phyloP scores from a whole-genome alignment of 2,113 vertebrate genomes.

The Petaurus breviceps region DNA sequence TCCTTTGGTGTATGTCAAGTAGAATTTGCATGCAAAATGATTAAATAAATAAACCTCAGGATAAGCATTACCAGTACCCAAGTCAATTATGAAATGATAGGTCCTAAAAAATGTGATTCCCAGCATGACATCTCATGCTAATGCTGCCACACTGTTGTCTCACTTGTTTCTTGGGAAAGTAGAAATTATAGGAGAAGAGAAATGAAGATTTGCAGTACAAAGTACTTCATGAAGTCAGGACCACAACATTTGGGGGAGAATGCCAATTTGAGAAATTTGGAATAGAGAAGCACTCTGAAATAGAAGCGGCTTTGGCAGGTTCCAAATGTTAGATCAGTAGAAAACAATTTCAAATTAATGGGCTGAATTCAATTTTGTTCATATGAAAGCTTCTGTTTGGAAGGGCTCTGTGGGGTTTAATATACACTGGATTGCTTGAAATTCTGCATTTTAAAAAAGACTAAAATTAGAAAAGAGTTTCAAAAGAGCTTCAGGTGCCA shows the following conservation, averaged over 20 bases:
- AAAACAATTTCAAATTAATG: conserved; percentile 79
- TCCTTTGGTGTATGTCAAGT: neutral
- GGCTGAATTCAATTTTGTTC: conserved; percentile 78
- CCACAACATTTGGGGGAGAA: conserved; percentile 48
- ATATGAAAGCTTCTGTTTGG: conserved; percentile 55
- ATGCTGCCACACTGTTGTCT: conserved; percentile 52
- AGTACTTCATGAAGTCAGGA: conserved; percentile 40
- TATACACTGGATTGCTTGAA: conserved; percentile 56
- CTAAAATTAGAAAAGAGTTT: conserved; percentile 16
- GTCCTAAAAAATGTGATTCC: conserved; percentile 44
- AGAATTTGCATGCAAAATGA: neutral
- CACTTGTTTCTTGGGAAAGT: conserved; percentile 61
- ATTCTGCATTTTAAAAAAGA: conserved; percentile 22
- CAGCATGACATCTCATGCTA: neutral
- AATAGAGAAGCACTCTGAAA: conserved; percentile 70
- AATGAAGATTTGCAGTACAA: conserved; percentile 37
- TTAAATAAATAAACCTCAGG: conserved; percentile 49
- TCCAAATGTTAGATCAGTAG: conserved; percentile 73
- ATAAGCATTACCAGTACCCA: conserved; percentile 42
- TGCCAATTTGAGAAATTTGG: conserved; percentile 72
- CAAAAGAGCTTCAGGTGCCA: fast-evolving
- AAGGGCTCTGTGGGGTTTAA: conserved; percentile 51
- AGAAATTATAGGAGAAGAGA: conserved; percentile 57
- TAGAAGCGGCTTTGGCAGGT: conserved; percentile 77
- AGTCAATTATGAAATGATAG: conserved; percentile 44